These are phyloP conservation scores for Sinhomidia bicolor DNA, from an alignment of 2,888 invertebrate genomes.

Conservation along the genomic window DNA sequence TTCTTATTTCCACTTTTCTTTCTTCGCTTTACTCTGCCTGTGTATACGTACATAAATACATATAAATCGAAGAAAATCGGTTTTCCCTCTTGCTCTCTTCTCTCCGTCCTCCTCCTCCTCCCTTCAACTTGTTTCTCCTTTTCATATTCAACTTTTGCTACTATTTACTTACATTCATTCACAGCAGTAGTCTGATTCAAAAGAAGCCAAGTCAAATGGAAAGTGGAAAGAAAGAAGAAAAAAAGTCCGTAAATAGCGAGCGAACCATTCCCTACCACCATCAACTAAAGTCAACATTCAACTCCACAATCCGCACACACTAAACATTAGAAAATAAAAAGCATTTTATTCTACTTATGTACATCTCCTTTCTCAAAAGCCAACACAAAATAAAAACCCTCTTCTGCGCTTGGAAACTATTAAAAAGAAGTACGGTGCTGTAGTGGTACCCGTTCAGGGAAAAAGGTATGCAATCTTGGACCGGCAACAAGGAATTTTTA, in stretches of 20 bases:
- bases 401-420: slow-evolving; percentile 43
- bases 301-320: slow-evolving; percentile 44
- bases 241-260: slow-evolving; percentile 42
- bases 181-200: background rate
- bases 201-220: slow-evolving; percentile 54
- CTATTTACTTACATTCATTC: background rate
- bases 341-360: background rate
- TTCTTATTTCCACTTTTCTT: slow-evolving; percentile 26
- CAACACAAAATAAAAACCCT: too few relatives aligned
- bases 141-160: slow-evolving; percentile 10
- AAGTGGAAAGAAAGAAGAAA: background rate
- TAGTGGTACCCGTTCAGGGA: background rate
- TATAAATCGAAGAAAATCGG: slow-evolving; percentile 66
- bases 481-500: slow-evolving; percentile 18
- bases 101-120: too few relatives aligned
- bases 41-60: slow-evolving; percentile 51
- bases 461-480: slow-evolving; percentile 26
- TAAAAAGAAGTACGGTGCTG: slow-evolving; percentile 37
- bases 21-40: slow-evolving; percentile 22
- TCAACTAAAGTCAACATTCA: slow-evolving; percentile 70
- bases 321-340: slow-evolving; percentile 45
- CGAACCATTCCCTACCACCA: slow-evolving; percentile 49
- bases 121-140: slow-evolving; percentile 37
- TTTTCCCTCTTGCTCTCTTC: slow-evolving; percentile 54
- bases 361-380: background rate